Base-by-base conservation (phyloP, 2,113 vertebrate genomes). In the Orycteropus afer region DNA sequence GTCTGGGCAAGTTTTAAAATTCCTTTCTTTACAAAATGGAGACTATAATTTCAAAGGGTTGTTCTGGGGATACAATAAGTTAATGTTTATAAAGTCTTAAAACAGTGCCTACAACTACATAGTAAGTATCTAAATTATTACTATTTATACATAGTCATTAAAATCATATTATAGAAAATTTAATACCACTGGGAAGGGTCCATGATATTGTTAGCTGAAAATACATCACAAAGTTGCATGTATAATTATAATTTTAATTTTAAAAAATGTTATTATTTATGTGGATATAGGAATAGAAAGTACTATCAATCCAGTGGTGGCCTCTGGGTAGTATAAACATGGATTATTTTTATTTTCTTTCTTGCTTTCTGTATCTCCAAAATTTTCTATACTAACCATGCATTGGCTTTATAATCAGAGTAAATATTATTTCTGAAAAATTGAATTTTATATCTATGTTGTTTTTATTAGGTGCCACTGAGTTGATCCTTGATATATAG, bases 401-500 rank as follows among this genome's bases (percentile, higher is more conserved):
- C 45, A 81, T 82, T 79, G 71, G n/a, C 1, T 90, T 37, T 81
- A 1, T 53, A 96, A 76, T 59, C 17, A 55, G 45, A 23, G 86
- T 89, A 90, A 76, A 89, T 65, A 67, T 55, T 86, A 93, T 37
- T 90, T 92, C 32, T 13, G 67, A 82, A 96, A 88, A 77, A 27
- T 42, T 80, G 80, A 88, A 51, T 89, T 27, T 55, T 61, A 40
- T 11, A 83, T 61, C 34, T 61, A 65, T 17, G 18, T 40, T 29
- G 34, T n/a, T 57, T 18, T 57, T 40, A 20, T 71, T 71, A 40
- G 37, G 69, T 9, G 20, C 37, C 37, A 40, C 3, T 27, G 14
- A 69, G 34, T 18, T 67, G 32, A 67, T 67, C 40, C 22, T 71
- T 7, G 18, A 37, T 7, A 40, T n/a, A 71, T 3, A 22, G 37